Conservation (phyloP, 1,140 invertebrate genomes). For the Ptiloglossa arizonensis region DNA sequence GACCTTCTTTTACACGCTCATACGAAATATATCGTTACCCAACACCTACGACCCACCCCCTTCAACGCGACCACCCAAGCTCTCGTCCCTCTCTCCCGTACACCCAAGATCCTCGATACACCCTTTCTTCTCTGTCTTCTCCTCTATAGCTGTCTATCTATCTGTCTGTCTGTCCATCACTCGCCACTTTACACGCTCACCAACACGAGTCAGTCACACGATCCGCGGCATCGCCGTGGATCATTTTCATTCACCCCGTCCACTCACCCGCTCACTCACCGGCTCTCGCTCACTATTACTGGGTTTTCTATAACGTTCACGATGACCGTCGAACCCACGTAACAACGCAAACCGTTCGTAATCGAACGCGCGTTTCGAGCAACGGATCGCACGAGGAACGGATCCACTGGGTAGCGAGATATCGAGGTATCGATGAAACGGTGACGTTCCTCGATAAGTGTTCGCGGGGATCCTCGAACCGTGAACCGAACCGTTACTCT, state of each 20-base stretch:
- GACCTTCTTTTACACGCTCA: constrained; percentile 64
- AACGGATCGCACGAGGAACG: too few species aligned
- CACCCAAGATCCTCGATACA: constrained; percentile 15
- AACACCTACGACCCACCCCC: constrained; percentile 16
- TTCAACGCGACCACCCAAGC: constrained; percentile 5
- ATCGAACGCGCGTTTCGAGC: constrained; percentile 26
- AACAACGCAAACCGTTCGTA: constrained; percentile 44
- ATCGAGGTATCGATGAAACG: too few species aligned
- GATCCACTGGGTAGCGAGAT: too few species aligned
- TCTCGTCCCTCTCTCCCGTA: neutral
- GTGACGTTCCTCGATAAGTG: too few species aligned
- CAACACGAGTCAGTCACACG: constrained; percentile 56
- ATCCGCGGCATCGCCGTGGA: constrained; percentile 54
- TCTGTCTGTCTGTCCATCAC: constrained; percentile 67
- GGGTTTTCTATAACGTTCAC: constrained; percentile 56
- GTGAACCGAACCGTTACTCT: too few species aligned
- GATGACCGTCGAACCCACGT: constrained; percentile 50
- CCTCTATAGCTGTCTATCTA: constrained; percentile 59
- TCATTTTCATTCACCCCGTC: constrained; percentile 59
- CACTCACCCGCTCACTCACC: constrained; percentile 63
- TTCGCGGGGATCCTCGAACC: too few species aligned
- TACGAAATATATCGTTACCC: constrained; percentile 60
- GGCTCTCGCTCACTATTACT: constrained; percentile 60
- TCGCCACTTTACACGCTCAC: constrained; percentile 67
- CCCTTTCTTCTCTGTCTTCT: constrained; percentile 50